Conservation (phyloP, 2,113 vertebrate genomes). For the Bolborhynchus lineola region DNA sequence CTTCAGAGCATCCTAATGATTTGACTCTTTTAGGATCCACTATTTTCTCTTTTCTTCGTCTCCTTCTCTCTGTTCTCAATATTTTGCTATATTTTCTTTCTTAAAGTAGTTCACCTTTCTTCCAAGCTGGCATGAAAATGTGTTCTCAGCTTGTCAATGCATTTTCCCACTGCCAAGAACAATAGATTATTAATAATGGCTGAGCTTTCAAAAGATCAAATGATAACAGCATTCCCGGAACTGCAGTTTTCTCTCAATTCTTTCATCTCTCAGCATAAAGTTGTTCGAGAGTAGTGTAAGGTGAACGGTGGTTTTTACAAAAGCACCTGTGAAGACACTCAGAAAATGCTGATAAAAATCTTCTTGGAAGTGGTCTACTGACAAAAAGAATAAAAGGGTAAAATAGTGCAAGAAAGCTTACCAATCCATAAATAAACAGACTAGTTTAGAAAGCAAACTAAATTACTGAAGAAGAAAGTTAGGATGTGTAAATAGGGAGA, state of each 20-base stretch:
- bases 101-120: background rate
- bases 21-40: background rate
- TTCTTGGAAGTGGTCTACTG: background rate
- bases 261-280: background rate
- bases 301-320: background rate
- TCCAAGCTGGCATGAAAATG: background rate
- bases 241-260: background rate
- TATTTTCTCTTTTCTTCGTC: background rate
- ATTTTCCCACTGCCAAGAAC: background rate
- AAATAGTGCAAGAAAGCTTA: background rate
- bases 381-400: background rate
- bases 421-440: background rate
- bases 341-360: background rate
- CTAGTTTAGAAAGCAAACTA: background rate
- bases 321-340: background rate
- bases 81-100: background rate
- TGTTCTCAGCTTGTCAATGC: background rate
- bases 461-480: background rate
- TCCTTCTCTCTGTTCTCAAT: rapidly evolving
- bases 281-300: background rate
- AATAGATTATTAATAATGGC: background rate
- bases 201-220: background rate
- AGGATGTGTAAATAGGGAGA: background rate
- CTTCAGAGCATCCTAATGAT: rapidly evolving
- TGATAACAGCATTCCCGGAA: background rate